Base-by-base conservation (phyloP, 2,113 vertebrate genomes). In the Engystomops pustulosus region DNA sequence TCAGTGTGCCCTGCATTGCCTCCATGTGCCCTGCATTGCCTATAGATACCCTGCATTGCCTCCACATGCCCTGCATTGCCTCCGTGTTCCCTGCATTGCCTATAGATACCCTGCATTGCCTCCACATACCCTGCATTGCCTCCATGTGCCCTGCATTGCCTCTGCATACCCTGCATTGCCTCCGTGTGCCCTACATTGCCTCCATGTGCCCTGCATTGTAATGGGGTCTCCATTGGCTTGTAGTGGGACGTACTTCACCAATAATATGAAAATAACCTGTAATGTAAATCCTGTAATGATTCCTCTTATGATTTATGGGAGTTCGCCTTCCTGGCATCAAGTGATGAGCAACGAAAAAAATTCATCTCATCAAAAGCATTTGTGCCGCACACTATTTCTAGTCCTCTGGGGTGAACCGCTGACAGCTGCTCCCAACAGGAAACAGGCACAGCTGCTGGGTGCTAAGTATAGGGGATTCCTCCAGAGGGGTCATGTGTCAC, bases 321-420 rank as follows among this genome's bases (percentile, higher is more conserved):
- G 53, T 38, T n/a, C 53, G 51, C 15, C 80, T 58, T 71, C 65
- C 12, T 10, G 23, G 47, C n/a, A n/a, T 34, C 47, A 38, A 36
- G 36, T 25, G 58, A 55, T 58, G 30, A 18, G 17, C 11, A 67
- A 55, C 12, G 44, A 36, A 11, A 36, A 11, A 51, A 10, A 65
- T 76, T 76, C 41, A 18, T 67, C 3, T 55, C 55, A 58, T 75
- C 51, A 34, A 65, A 83, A 76, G 55, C 58, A 60, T 76, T 30
- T 47, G 18, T 36, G 53, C 44, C 6, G 11, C 44, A 9, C 62
- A 30, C 81, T 83, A 83, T 83, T 65, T 83, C 71, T 83, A 58
- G 81, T 76, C 44, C 71, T 76, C 38, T 38, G 0, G 25, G 27
- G 41, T 51, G 20, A 67, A 67, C 41, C 44, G 30, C 65, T 30